Evolutionary conservation across 2,113 vertebrate species (phyloP), one percentile per base, ranked within the genome.

Genomic region (Cercopithecus mona): DNA sequence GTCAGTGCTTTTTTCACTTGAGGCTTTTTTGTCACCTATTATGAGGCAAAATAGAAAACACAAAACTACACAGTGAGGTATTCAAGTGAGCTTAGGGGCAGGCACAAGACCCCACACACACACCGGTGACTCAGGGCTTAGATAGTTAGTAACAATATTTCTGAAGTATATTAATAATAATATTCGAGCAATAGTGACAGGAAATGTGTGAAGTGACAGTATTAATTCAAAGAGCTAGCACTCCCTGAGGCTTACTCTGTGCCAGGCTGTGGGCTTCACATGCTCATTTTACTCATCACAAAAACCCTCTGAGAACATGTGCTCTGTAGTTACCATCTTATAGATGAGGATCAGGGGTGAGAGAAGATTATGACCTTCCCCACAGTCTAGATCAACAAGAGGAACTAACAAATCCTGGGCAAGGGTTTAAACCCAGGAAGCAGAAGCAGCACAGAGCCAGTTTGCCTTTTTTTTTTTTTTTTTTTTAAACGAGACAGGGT

Each of bases 31-130:
- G 80, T 90, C 30, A 64, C 6, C 1, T 25, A 59, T 81, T 82
- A 11, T 66, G 22, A 68, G 14, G 30, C 25, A 55, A 9, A 55
- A 9, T 2, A 14, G 23, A n/a, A 61, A 57, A 48, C 6, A 45
- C 0, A 70, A 50, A 30, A 50, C 17, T 1, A 0, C 27, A 32
- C 0, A 5, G 3, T 2, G 8, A 57, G 17, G 14, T 59, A 18
- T 20, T 18, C 16, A 3, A 38, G 50, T 5, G 25, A 82, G 48
- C 22, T 14, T 66, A 14, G 16, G 20, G 50, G 59, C 43, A 5
- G 6, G 38, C 9, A n/a, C 4, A 22, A 11, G 40, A 55, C 8
- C 8, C 18, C 30, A 45, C 9, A 73, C 30, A 30, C 68, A 45
- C 72, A 17, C 5, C 3, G 20, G 23, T 16, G 50, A 22, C 6